A percentile compares a stretch with the other conserved stretches of the same genome.
Evolutionary conservation across 2,113 vertebrate species (phyloP).

Genomic region (Petrocephalus zakoni): DNA sequence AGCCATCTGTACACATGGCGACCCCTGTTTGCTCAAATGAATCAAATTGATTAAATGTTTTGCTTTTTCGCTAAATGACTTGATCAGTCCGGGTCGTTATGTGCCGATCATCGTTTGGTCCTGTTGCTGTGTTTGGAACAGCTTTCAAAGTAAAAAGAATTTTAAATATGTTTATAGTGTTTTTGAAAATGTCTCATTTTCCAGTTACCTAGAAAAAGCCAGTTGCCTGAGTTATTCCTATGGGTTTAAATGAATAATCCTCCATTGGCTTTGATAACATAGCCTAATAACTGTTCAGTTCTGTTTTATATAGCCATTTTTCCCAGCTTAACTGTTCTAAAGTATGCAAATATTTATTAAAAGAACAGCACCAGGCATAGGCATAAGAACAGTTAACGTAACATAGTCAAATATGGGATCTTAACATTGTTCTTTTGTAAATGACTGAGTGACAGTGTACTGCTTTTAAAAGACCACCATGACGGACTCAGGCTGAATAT

Average conservation of each 20-base stretch:
- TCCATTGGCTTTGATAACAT: background rate
- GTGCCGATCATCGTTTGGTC: background rate
- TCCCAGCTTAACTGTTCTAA: background rate
- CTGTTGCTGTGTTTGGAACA: background rate
- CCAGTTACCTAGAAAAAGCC: background rate
- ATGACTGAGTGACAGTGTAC: background rate
- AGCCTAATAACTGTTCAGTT: background rate
- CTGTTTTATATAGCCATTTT: background rate
- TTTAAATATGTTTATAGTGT: background rate
- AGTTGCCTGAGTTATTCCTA: too few species aligned
- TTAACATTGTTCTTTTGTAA: background rate
- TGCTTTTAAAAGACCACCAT: background rate
- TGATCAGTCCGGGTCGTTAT: background rate
- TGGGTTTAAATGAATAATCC: background rate
- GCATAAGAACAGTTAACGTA: background rate
- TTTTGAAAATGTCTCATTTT: background rate
- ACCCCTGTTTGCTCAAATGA: background rate
- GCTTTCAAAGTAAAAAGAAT: background rate
- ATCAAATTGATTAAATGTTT: conserved; percentile 7
- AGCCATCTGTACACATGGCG: background rate
- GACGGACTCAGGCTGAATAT: background rate
- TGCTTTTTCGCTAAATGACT: background rate
- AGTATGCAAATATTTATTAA: background rate
- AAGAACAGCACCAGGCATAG: background rate
- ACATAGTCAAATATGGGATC: background rate